phyloP scores from a whole-genome alignment of 2,888 invertebrate species.

The Herminia tarsipennalis region DNA sequence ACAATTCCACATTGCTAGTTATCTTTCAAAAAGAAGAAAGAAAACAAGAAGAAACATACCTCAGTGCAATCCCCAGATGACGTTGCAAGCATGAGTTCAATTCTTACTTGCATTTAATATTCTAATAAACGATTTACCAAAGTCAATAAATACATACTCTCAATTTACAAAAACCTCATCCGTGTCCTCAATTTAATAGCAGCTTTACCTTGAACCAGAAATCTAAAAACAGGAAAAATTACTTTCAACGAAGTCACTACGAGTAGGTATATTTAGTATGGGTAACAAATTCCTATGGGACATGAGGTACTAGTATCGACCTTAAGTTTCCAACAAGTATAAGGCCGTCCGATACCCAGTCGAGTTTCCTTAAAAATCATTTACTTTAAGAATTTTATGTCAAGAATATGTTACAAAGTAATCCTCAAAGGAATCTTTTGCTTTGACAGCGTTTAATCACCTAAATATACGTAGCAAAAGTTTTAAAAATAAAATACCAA shows the following conservation, averaged over 20 bases:
- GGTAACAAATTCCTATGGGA: slow-evolving; percentile 9
- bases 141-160: too few relatives aligned
- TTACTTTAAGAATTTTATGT: slow-evolving; percentile 10
- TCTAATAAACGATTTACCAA: too few relatives aligned
- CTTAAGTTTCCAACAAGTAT: slow-evolving; percentile 3
- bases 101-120: too few relatives aligned
- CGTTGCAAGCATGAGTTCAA: too few relatives aligned
- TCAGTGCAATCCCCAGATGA: too few relatives aligned
- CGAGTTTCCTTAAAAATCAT: slow-evolving; percentile 11
- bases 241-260: slow-evolving; percentile 6
- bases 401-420: slow-evolving; percentile 1
- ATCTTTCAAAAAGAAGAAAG: too few relatives aligned
- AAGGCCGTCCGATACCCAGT: neutral
- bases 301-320: slow-evolving; percentile 11
- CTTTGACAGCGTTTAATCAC: slow-evolving; percentile 12
- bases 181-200: too few relatives aligned
- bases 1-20: too few relatives aligned
- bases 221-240: neutral
- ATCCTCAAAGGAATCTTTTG: slow-evolving; percentile 2
- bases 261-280: neutral
- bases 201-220: too few relatives aligned
- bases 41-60: too few relatives aligned
- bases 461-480: slow-evolving; percentile 3
- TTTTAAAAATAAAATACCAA: neutral
- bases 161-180: too few relatives aligned